Evolutionary conservation across 2,113 vertebrate species (phyloP), one percentile per base, ranked within the genome.

Genomic region (Gymnorhina tibicen): DNA sequence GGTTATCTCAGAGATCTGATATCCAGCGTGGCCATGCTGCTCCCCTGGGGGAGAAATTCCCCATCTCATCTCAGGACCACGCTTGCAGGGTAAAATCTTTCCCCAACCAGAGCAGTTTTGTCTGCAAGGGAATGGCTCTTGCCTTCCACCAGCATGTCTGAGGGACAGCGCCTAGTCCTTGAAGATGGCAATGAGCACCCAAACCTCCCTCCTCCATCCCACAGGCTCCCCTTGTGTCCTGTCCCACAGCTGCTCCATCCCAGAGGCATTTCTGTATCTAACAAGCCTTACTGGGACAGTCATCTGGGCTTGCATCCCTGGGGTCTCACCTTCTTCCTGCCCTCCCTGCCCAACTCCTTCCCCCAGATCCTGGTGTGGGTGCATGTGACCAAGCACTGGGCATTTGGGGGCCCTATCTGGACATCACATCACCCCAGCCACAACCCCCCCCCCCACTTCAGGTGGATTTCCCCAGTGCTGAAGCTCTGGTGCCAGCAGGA

Each of bases 211-310:
- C 46, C 27, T 42, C 18, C 32, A 13, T 7, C 39, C 42, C 32
- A 10, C 2, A 4, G 14, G 13, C 6, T 67, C 46, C n/a, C 2
- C 0, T 9, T 21, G 19, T 24, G 7, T 39, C n/a, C 58, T 59
- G 42, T 16, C 46, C 26, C 56, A 30, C 2, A 9, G 22, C 37
- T 87, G 39, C 41, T 83, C 59, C 60, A 28, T 47, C 19, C 53
- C 76, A 64, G 56, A 42, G 76, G 30, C 39, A 24, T 60, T 92
- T 85, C 53, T 73, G 39, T 19, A 7, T 35, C 44, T 52, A 42
- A 67, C 26, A 12, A 56, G 7, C 24, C 19, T 39, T 27, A 13
- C 16, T 49, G 55, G n/a, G n/a, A 23, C 19, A 52, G 6, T 27
- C 33, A 10, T 1, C 19, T 53, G 46, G 2, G 22, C n/a, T 89